phyloP scores from a whole-genome alignment of 2,113 vertebrate genomes.

The Anser cygnoides region DNA sequence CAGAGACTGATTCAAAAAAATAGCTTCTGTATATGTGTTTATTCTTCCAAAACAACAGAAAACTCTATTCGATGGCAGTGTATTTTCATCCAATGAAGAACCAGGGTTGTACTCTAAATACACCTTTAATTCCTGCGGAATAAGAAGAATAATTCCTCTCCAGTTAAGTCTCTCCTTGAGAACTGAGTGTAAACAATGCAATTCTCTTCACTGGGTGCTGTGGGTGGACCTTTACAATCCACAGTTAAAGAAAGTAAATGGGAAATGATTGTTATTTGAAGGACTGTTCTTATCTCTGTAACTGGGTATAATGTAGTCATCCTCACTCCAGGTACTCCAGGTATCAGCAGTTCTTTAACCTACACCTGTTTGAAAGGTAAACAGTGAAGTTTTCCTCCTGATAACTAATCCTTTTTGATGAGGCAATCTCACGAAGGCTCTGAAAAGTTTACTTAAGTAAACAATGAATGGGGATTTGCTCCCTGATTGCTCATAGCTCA shows the following conservation, averaged over 20 bases:
- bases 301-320: not conserved
- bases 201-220: not conserved
- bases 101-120: conserved; percentile 2
- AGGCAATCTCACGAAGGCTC: not conserved
- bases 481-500: not conserved
- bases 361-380: conserved; percentile 11
- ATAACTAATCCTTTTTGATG: conserved; percentile 7
- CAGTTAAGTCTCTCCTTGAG: not conserved
- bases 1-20: conserved; percentile 32
- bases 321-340: not conserved
- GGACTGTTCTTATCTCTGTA: not conserved
- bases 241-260: not conserved
- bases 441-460: not conserved
- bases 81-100: conserved; percentile 45
- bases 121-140: not conserved
- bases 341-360: conserved; percentile 22
- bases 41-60: conserved; percentile 1
- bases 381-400: not conserved
- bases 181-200: not conserved
- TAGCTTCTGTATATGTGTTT: conserved; percentile 3
- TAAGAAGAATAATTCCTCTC: conserved; percentile 20
- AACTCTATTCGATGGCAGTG: not conserved
- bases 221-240: not conserved
- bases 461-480: not conserved
- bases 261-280: not conserved